Evolutionary conservation across 1,140 invertebrate genomes (phyloP), one percentile per base, ranked within the genome.

Genomic region (Thaumetopoea pityocampa): DNA sequence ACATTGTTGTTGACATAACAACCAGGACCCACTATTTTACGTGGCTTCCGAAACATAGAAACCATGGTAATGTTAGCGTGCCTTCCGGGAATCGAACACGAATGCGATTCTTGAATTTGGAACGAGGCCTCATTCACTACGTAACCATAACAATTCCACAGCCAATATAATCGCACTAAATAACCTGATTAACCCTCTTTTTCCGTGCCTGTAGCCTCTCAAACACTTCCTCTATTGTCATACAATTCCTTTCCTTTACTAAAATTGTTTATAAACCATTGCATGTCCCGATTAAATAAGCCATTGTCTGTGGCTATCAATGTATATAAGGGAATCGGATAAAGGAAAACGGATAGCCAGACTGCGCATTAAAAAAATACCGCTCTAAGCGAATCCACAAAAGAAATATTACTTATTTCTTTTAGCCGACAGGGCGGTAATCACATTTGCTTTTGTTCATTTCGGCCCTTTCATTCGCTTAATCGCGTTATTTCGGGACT

Each of bases 331-430:
- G 37, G 37, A 41, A 41, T 41, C 44, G 42, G 36, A 33, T 38
- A 49, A 42, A 59, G 37, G 41, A 57, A 42, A 58, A 47, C 28
- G 44, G 46, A 54, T 59, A 54, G 49, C 37, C 40, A 28, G 29
- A 29, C 35, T 33, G 37, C 57, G 24, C 51, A 57, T 63, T 57
- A 57, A 54, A 57, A 54, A 58, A 50, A 41, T 28, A 40, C 45
- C 30, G 50, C 46, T 42, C 30, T 24, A 18, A 36, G 40, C 30
- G 51, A 49, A 60, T 56, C 55, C 37, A 30, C 47, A 43, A 38
- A 73, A 79, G 71, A 78, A 80, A 82, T 80, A 82, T 80, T 74
- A 76, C 67, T 78, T 80, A 80, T 80, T 82, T 79, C 68, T 72
- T 60, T 72, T 57, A 65, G 69, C 58, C 67, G 73, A 67, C 68